Evolutionary conservation across 2,113 vertebrate species (phyloP).

Genomic region (zebrafish (Danio rerio)): DNA sequence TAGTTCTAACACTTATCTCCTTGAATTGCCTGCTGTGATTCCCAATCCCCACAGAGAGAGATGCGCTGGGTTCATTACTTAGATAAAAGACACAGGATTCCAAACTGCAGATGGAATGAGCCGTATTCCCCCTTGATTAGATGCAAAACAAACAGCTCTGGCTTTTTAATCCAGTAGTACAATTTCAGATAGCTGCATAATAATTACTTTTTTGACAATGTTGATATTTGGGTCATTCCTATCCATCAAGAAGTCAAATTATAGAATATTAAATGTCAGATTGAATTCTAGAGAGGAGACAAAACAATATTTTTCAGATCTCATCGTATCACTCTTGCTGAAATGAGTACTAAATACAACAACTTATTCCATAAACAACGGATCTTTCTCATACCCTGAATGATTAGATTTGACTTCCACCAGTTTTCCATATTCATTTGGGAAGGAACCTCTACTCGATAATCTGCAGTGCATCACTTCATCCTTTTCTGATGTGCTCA

Average conservation of each 20-base stretch:
- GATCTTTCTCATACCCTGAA: background rate
- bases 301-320: background rate
- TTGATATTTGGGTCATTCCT: background rate
- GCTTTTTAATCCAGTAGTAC: background rate
- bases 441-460: background rate
- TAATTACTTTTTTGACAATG: background rate
- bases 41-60: background rate
- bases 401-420: background rate
- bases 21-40: slow-evolving; percentile 2
- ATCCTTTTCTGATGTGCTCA: background rate
- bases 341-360: too few relatives aligned
- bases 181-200: background rate
- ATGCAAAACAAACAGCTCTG: background rate
- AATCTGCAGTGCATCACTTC: background rate
- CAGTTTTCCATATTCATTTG: background rate
- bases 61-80: background rate
- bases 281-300: background rate
- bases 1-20: background rate
- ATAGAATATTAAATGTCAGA: background rate
- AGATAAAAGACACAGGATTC: background rate
- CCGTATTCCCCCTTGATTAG: background rate
- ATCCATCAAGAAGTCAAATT: background rate
- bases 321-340: too few relatives aligned
- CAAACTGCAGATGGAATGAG: background rate
- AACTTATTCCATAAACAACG: background rate